A percentile compares a stretch with the other conserved stretches of the same genome.
phyloP scores from a whole-genome alignment of 2,797 vertebrate species.

The Manis pentadactyla region DNA sequence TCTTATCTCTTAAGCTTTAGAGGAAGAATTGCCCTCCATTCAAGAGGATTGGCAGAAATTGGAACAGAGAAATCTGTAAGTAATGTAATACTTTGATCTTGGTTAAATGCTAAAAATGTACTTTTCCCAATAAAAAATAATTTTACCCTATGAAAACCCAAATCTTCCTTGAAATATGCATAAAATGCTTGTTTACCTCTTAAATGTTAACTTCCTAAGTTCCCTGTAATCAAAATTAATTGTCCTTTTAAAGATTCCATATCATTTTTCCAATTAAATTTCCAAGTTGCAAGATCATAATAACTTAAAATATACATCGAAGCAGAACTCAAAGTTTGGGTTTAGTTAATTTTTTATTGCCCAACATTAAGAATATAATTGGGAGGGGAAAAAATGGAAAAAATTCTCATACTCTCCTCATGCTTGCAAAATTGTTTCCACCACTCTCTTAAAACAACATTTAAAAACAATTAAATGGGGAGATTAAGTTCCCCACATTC shows the following conservation, averaged over 20 bases:
- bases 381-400: neutral
- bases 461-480: neutral
- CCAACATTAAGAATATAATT: neutral
- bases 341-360: conserved; percentile 19
- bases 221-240: conserved; percentile 44
- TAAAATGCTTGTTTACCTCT: neutral
- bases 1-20: neutral
- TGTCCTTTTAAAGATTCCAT: neutral
- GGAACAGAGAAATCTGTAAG: neutral
- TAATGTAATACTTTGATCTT: neutral
- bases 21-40: neutral
- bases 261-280: conserved; percentile 22
- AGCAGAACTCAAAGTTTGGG: conserved; percentile 39
- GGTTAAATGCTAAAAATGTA: conserved; percentile 45
- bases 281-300: conserved; percentile 22
- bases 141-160: conserved; percentile 49
- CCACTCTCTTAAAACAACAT: neutral
- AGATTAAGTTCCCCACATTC: neutral
- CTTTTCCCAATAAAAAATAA: conserved; percentile 60
- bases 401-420: neutral
- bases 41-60: neutral
- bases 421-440: neutral
- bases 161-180: neutral
- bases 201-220: neutral
- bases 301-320: neutral